Evolutionary conservation across 2,797 vertebrate species (phyloP).

Genomic region (Trichosurus vulpecula): DNA sequence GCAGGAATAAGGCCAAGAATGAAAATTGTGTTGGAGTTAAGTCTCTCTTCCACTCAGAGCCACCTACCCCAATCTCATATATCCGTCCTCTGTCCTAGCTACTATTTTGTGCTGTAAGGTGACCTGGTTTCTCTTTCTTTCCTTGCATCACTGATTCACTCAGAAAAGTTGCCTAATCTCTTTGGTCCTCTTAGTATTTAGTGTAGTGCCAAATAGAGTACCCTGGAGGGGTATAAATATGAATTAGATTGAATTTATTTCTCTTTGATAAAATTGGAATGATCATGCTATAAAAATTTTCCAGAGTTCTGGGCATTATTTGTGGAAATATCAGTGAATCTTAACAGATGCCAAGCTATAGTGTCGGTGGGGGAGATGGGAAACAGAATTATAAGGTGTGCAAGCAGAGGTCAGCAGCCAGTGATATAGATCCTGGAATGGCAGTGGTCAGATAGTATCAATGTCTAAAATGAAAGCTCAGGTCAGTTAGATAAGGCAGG

Average conservation of each 20-base stretch:
- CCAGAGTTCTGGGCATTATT: not conserved
- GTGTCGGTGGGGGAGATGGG: not conserved
- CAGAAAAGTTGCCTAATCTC: not conserved
- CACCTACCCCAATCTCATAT: not conserved
- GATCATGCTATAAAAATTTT: not conserved
- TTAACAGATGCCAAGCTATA: not conserved
- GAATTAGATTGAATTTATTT: not conserved
- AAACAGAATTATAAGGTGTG: not conserved
- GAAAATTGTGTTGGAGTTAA: not conserved
- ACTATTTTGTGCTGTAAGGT: not conserved
- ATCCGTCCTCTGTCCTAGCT: too few species aligned
- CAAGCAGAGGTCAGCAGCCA: not conserved
- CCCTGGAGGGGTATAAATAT: not conserved
- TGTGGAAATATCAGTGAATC: not conserved
- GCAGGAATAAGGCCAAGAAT: not conserved
- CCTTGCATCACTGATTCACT: not conserved
- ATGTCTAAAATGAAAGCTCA: not conserved
- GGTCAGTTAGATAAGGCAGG: not conserved
- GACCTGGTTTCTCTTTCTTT: not conserved
- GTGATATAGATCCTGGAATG: not conserved
- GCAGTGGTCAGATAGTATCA: not conserved
- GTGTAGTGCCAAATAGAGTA: not conserved
- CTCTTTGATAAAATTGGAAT: not conserved
- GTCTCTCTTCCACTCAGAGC: not conserved
- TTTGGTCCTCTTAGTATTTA: not conserved